A percentile compares a stretch with the other conserved stretches of the same genome.
These are phyloP conservation scores for Antidorcas marsupialis DNA, from an alignment of 2,113 vertebrate genomes.

Conservation along the genomic window DNA sequence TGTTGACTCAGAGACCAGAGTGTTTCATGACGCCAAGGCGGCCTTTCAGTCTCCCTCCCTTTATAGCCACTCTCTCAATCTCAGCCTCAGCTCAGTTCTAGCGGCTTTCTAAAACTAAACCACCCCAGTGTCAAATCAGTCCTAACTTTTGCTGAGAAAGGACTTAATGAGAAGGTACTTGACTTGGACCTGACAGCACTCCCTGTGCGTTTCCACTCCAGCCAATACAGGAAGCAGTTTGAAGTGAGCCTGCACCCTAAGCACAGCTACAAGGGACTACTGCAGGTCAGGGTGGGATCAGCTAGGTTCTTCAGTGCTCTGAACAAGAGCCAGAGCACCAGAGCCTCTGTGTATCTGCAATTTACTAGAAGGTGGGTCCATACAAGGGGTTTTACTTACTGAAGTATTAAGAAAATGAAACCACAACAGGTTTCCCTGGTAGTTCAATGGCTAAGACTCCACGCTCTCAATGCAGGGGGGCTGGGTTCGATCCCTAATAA, in stretches of 20 bases:
- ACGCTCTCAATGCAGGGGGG: background rate
- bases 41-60: background rate
- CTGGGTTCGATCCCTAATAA: background rate
- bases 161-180: background rate
- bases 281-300: background rate
- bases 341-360: background rate
- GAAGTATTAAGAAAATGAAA: background rate
- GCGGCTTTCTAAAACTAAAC: background rate
- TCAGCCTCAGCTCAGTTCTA: background rate
- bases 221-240: background rate
- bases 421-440: background rate
- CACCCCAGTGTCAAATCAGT: background rate
- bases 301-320: background rate
- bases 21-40: background rate
- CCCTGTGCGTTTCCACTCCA: background rate
- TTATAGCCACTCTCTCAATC: background rate
- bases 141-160: background rate
- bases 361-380: background rate
- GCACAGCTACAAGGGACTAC: background rate
- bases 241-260: background rate
- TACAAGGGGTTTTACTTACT: background rate
- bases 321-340: background rate
- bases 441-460: background rate
- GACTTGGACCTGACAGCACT: background rate
- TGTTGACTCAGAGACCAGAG: conserved; percentile 1